phyloP scores from a whole-genome alignment of 2,113 vertebrate species.

The Naja naja region DNA sequence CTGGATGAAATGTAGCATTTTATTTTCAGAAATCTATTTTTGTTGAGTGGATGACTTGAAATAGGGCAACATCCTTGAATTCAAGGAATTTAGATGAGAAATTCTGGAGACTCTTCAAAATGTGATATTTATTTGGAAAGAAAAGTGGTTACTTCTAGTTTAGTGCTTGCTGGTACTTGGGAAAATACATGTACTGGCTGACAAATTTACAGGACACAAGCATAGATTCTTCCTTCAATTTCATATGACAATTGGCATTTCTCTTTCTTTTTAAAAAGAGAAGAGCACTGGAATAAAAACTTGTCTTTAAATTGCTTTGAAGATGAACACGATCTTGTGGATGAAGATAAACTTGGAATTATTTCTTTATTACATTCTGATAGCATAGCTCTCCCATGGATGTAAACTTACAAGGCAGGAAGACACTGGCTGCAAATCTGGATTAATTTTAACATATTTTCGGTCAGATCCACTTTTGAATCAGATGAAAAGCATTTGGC shows the following conservation, averaged over 20 bases:
- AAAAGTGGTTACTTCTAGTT: not conserved
- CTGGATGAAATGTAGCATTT: not conserved
- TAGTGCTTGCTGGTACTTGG: not conserved
- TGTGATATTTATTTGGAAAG: not conserved
- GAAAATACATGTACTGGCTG: not conserved
- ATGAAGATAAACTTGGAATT: conserved; percentile 23
- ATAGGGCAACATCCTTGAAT: not conserved
- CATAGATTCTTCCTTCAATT: conserved; percentile 7
- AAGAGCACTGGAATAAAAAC: conserved; percentile 14
- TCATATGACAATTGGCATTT: not conserved
- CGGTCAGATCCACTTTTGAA: not conserved
- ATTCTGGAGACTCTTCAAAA: not conserved
- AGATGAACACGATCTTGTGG: conserved; percentile 16
- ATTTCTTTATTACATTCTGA: conserved; percentile 27
- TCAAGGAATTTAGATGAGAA: not conserved
- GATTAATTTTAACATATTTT: conserved; percentile 34
- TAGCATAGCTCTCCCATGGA: not conserved
- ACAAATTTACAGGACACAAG: not conserved
- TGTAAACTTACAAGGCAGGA: not conserved
- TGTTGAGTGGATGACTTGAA: not conserved
- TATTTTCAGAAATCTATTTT: not conserved
- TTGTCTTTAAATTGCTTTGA: conserved; percentile 28
- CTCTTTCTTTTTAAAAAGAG: not conserved
- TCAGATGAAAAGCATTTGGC: not conserved
- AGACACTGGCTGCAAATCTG: conserved; percentile 7